phyloP scores from a whole-genome alignment of 2,888 invertebrate genomes.

The Netelia fuscicornis region DNA sequence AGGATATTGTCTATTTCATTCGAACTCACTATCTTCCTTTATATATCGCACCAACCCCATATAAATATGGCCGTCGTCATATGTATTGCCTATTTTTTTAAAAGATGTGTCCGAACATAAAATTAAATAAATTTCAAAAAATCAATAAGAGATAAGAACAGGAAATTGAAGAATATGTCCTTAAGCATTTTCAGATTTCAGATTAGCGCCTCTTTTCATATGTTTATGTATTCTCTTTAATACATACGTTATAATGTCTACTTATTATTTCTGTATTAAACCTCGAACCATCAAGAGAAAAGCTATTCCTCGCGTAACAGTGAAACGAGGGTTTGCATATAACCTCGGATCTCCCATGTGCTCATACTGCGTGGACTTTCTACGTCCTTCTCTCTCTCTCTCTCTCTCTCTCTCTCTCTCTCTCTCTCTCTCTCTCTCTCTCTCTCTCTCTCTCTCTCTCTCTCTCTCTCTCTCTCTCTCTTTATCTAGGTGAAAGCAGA shows the following conservation, averaged over 20 bases:
- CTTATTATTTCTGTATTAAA: constrained; percentile 45
- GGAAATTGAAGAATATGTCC: not conserved
- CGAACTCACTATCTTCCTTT: not conserved
- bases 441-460: not conserved
- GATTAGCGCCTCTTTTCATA: not conserved
- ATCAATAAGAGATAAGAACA: too few relatives aligned
- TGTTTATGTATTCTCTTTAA: not conserved
- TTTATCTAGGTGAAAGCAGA: constrained; percentile 44
- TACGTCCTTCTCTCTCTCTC: not conserved
- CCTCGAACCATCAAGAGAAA: not conserved
- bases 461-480: not conserved
- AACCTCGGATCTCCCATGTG: not conserved
- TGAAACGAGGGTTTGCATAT: constrained; percentile 7
- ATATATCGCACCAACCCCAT: not conserved
- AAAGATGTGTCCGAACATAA: not conserved
- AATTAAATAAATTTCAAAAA: too few relatives aligned
- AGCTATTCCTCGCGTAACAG: not conserved
- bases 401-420: not conserved
- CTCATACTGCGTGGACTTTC: not conserved
- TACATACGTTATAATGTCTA: constrained; percentile 9
- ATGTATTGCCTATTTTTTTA: not conserved
- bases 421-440: not conserved
- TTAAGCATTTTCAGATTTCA: not conserved
- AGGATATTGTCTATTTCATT: constrained; percentile 34
- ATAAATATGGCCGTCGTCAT: not conserved